Evolutionary conservation across 2,113 vertebrate species (phyloP), one percentile per base, ranked within the genome.

Genomic region (Boulengeromyrus knoepffleri): DNA sequence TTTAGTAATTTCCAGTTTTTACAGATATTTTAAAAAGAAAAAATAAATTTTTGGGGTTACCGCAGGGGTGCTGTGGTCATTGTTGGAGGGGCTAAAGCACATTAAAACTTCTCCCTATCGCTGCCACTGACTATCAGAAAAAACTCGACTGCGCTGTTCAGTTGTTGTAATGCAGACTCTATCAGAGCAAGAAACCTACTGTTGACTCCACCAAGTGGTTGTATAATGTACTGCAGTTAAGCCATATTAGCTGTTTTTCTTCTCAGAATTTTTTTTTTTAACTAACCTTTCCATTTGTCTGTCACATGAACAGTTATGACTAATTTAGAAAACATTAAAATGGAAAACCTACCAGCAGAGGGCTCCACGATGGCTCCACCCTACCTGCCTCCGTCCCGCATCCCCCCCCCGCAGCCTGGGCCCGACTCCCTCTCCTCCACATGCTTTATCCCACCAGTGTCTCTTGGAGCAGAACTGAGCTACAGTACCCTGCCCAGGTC

Each of bases 401-500:
- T 19, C 1, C 42, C 85, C 24, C 24, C 88, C 74, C 9, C 31
- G 24, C 52, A 74, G 13, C 21, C 85, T 6, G 17, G 36, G 17
- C 90, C 85, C 88, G 74, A 15, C 88, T 90, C 88, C 85, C 89
- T 62, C 5, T 74, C 74, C 49, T 7, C 85, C 45, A 89, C 46
- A 49, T 92, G 91, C 90, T 90, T 56, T 12, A 50, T 36, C n/a
- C 46, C 50, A 45, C 84, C 58, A 21, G 31, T 42, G 31, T 24
- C 91, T 52, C 24, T 36, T 53, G 50, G 53, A 36, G 52, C 66
- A 52, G 88, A 52, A 31, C 85, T 89, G 84, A 89, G 88, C 45
- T 92, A 89, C 88, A 91, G 87, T 90, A 56, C 88, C 56, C 49
- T 88, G 13, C 53, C 92, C 80, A 84, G 50, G 49, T 87, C 88